phyloP scores from a whole-genome alignment of 2,113 vertebrate species.

The Caranx melampygus region DNA sequence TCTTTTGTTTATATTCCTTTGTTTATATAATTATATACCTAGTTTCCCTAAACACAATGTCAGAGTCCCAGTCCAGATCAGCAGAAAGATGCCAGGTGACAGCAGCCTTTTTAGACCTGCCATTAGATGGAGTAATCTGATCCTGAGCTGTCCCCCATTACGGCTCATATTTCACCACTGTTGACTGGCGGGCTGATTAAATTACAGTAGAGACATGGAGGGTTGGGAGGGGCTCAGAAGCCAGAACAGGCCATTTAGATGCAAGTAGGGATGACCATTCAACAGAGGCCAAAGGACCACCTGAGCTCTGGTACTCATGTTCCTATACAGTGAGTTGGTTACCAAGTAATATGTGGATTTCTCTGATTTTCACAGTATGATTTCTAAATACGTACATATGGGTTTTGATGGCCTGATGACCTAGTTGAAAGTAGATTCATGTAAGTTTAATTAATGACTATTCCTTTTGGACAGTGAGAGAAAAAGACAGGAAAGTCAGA shows the following conservation, averaged over 20 bases:
- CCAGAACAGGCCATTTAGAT: conserved; percentile 26
- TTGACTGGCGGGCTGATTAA: conserved; percentile 71
- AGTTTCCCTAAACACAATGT: too few species aligned
- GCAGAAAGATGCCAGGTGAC: conserved; percentile 14
- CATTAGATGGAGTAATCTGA: conserved; percentile 47
- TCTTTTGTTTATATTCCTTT: too few species aligned
- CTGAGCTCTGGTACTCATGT: background rate
- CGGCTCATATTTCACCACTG: conserved; percentile 64
- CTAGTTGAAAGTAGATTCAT: too few species aligned
- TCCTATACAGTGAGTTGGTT: background rate
- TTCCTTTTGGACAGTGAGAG: too few species aligned
- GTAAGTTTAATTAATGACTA: too few species aligned
- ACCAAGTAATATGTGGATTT: background rate
- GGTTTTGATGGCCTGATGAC: too few species aligned
- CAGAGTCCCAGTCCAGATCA: too few species aligned
- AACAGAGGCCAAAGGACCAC: background rate
- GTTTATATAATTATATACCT: too few species aligned
- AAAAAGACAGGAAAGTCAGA: too few species aligned
- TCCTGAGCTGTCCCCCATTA: conserved; percentile 34
- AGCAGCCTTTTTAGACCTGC: conserved; percentile 48
- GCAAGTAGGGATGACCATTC: conserved; percentile 13
- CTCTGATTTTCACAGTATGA: too few species aligned
- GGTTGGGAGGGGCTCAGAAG: background rate
- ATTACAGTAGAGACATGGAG: conserved; percentile 50
- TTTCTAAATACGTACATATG: too few species aligned